Base-by-base conservation (phyloP, 2,888 invertebrate genomes). In the Monoplex corrugatus region DNA sequence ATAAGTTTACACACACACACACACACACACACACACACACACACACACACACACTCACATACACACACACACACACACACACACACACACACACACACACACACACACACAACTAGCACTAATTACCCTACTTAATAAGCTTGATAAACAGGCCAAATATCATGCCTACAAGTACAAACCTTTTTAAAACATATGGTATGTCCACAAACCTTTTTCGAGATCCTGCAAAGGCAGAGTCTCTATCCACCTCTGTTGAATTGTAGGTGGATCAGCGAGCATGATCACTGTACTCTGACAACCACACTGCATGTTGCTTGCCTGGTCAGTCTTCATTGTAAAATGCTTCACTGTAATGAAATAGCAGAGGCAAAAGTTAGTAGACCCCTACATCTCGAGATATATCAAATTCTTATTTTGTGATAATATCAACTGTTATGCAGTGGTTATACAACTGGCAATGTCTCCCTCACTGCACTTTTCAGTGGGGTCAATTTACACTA, bases 11-110 rank as follows among this genome's bases (percentile, higher is more conserved):
- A 78, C 75, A 78, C 75, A 78, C 75, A 78, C 75, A 78, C 35
- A 78, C 35, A 78, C 35, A 78, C 75, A 78, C 35, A 35, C 35
- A 78, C 35, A 78, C 75, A 78, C 75, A 35, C 75, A 78, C 75
- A 35, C 75, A 78, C 75, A 35, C 75, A 78, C 75, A 35, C 75
- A 78, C 35, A 35, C 75, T 35, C 19, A 78, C 35, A 32, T 5
- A 78, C 75, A 78, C 75, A 78, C 35, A 35, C 75, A 35, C 75
- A 19, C 19, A 32, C 75, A 78, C 75, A 78, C 35, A 32, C 75
- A 32, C 75, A 78, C 19, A 78, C 35, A 35, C 75, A 19, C 75
- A 78, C n/a, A 68, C n/a, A 16, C n/a, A 6, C 68, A 68, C 68
- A 75, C 38, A 38, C 38, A 6, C 28, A 68, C 28, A 8, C 68